A percentile compares a stretch with the other conserved stretches of the same genome.
These are phyloP conservation scores for Monoplex corrugatus DNA, from an alignment of 2,888 invertebrate genomes.

Conservation along the genomic window DNA sequence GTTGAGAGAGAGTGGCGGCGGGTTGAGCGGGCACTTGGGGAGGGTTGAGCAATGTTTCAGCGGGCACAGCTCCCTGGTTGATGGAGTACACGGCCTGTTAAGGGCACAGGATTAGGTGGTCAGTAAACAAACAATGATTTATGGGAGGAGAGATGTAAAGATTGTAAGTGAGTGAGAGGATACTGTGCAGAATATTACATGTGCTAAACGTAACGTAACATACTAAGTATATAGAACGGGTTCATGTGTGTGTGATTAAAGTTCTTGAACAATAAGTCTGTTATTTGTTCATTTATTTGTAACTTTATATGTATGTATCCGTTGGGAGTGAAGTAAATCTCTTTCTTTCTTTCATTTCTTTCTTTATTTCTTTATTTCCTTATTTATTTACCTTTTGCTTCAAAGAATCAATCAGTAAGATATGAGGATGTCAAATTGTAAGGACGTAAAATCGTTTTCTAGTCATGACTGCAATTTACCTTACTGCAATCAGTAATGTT, in stretches of 20 bases:
- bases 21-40: slow-evolving; percentile 40
- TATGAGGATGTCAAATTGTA: too few relatives aligned
- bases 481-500: too few relatives aligned
- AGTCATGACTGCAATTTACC: too few relatives aligned
- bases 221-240: too few relatives aligned
- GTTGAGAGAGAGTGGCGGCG: neutral
- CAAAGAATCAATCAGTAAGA: too few relatives aligned
- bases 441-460: too few relatives aligned
- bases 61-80: slow-evolving; percentile 43
- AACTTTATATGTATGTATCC: neutral
- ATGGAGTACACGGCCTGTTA: slow-evolving; percentile 53
- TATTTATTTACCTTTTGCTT: too few relatives aligned
- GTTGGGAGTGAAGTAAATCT: neutral
- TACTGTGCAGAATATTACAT: too few relatives aligned
- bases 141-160: neutral
- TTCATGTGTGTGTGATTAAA: neutral
- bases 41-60: slow-evolving; percentile 40
- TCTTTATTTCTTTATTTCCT: too few relatives aligned
- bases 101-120: neutral
- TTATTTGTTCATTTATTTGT: neutral
- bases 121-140: too few relatives aligned
- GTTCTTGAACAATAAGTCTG: neutral
- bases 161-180: neutral
- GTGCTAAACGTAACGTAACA: too few relatives aligned
- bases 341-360: too few relatives aligned